Evolutionary conservation across 2,888 invertebrate genomes (phyloP), one percentile per base, ranked within the genome.

Genomic region (Cheilosia vernalis): DNA sequence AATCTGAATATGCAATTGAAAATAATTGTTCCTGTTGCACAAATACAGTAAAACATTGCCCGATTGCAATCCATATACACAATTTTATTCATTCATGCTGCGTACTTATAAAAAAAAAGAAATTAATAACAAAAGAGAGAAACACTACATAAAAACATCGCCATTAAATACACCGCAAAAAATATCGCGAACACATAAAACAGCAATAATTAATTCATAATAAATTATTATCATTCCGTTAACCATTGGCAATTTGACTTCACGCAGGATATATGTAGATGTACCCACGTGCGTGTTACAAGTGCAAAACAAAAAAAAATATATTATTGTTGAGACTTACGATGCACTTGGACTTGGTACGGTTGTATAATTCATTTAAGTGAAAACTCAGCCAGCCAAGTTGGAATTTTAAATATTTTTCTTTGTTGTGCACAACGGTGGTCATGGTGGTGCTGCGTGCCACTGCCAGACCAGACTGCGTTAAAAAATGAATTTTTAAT

Each of bases 211-310:
- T 72, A 85, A 81, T 85, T 77, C 76, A 81, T 85, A 81, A 85
- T 81, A 76, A 76, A 85, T 81, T 81, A 85, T 67, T 85, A 85
- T 85, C 76, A 81, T 85, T 85, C 76, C 76, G 70, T 81, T 81
- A 72, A 81, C 80, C 67, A 70, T 72, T 85, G 81, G 76, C 67
- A 67, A 81, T 81, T 77, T 80, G 76, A 72, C 80, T 67, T 37
- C 74, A 53, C 70, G 66, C 72, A 81, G 70, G 74, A 85, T 66
- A 76, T 27, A n/a, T 2, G 27, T 27, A 27, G 27, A 27, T 60
- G 24, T 51, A 56, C 9, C 3, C 19, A 7, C 37, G 69, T 56
- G 44, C 24, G 30, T 40, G 15, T 15, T 42, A 42, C 24, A 66
- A n/a, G 51, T 33, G 13, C 37, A 37, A 4, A 4, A 13, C 10